phyloP scores from a whole-genome alignment of 2,888 invertebrate species.

The Perizoma affinitatum region DNA sequence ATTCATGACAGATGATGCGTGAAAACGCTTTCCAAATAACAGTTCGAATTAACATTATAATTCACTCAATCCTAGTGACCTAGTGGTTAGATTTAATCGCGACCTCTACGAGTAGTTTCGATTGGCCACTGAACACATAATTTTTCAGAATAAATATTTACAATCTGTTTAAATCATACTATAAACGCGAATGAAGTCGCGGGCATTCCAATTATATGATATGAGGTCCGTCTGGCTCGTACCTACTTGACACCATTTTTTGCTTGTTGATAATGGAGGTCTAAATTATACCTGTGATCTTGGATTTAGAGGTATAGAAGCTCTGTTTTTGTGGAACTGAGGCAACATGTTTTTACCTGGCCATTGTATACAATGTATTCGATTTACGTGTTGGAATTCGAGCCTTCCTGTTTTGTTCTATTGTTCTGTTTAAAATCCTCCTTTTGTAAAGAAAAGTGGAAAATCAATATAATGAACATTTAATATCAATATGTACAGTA shows the following conservation, averaged over 20 bases:
- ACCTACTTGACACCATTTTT: conserved; percentile 36
- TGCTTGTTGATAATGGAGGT: conserved; percentile 35
- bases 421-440: not conserved
- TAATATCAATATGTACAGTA: too few species aligned
- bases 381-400: conserved; percentile 32
- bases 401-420: conserved; percentile 23
- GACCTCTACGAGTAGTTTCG: too few species aligned
- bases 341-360: conserved; percentile 35
- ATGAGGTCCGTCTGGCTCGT: conserved; percentile 25
- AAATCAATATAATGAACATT: not conserved
- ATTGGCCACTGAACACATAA: too few species aligned
- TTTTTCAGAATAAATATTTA: too few species aligned
- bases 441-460: not conserved
- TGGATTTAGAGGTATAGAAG: conserved; percentile 35
- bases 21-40: not conserved
- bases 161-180: conserved; percentile 18
- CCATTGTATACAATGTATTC: conserved; percentile 33
- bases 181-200: not conserved
- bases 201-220: conserved; percentile 37
- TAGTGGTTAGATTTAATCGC: too few species aligned
- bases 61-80: too few species aligned
- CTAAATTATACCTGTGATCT: conserved; percentile 36
- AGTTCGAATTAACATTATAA: too few species aligned
- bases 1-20: too few species aligned
- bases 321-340: conserved; percentile 12